Percentiles rank a stretch among this genome's conserved stretches.
These are phyloP conservation scores for Muraenolepis orangiensis DNA, from an alignment of 2,797 vertebrate genomes.

Conservation along the genomic window DNA sequence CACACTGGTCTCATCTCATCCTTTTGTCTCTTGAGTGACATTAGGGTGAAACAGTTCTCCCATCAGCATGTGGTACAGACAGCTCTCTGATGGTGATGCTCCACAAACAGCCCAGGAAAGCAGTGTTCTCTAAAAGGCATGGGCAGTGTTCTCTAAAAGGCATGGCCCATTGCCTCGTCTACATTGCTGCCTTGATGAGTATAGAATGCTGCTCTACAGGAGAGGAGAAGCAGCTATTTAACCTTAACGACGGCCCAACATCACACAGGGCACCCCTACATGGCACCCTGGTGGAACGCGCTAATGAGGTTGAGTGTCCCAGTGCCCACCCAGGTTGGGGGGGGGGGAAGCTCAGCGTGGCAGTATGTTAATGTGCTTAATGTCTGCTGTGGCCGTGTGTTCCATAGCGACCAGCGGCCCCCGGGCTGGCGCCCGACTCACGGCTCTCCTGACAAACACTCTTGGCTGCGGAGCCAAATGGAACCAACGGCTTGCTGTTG, in stretches of 20 bases:
- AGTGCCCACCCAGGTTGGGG: background rate
- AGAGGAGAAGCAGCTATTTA: background rate
- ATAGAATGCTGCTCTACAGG: background rate
- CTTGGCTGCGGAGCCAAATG: background rate
- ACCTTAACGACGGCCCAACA: background rate
- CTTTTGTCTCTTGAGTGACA: background rate
- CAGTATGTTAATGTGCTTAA: background rate
- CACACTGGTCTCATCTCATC: background rate
- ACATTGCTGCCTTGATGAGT: background rate
- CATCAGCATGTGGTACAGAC: background rate
- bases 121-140: background rate
- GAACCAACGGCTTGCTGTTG: background rate
- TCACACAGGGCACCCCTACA: background rate
- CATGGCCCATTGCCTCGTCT: no score
- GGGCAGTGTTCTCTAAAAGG: background rate
- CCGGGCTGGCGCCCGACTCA: background rate
- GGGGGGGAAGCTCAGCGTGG: background rate
- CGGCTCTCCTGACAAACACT: background rate
- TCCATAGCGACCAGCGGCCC: background rate
- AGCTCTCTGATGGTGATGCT: background rate
- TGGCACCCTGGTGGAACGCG: background rate
- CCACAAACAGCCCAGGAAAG: background rate
- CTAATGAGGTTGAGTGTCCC: background rate
- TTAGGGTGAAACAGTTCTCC: background rate
- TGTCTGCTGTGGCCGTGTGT: background rate